Evolutionary conservation across 2,113 vertebrate genomes (phyloP).

Genomic region (Chroicocephalus ridibundus): DNA sequence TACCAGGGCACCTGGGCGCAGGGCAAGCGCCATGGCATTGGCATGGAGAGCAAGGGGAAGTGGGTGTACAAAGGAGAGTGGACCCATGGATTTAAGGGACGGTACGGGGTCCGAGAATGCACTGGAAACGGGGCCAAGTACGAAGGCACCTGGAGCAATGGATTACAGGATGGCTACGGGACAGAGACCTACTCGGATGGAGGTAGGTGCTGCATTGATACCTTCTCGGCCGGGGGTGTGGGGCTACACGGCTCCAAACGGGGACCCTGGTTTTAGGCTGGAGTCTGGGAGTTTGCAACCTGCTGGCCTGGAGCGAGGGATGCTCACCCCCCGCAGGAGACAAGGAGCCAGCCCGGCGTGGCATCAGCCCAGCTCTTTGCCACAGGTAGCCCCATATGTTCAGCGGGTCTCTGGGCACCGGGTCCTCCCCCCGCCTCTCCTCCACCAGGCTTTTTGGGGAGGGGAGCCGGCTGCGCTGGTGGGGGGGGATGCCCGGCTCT

Average conservation of each 20-base stretch:
- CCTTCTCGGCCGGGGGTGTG: background rate
- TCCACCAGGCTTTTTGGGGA: background rate
- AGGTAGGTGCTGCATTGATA: slow-evolving; percentile 79
- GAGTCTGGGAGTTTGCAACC: background rate
- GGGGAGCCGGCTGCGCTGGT: background rate
- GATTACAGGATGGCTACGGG: slow-evolving; percentile 97
- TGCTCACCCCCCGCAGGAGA: background rate
- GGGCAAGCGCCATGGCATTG: slow-evolving; percentile 97
- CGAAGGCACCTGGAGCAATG: slow-evolving; percentile 98
- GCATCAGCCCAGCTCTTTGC: slow-evolving; percentile 13
- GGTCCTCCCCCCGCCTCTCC: background rate
- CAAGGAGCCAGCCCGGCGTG: background rate
- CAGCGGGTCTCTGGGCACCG: background rate
- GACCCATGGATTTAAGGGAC: slow-evolving; percentile 99
- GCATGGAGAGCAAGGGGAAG: slow-evolving; percentile 97
- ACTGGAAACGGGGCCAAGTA: slow-evolving; percentile 93
- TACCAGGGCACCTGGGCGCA: slow-evolving; percentile 98
- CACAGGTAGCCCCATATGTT: slow-evolving; percentile 63
- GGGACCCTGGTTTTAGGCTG: background rate
- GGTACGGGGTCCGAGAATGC: slow-evolving; percentile 95
- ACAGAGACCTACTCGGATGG: slow-evolving; percentile 98
- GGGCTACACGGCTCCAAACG: accelerated
- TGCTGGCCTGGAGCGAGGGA: background rate
- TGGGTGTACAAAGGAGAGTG: slow-evolving; percentile 99
- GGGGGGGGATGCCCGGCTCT: background rate